A percentile compares a stretch with the other conserved stretches of the same genome.
phyloP scores from a whole-genome alignment of 2,888 invertebrate genomes.

The Melanchra persicariae region DNA sequence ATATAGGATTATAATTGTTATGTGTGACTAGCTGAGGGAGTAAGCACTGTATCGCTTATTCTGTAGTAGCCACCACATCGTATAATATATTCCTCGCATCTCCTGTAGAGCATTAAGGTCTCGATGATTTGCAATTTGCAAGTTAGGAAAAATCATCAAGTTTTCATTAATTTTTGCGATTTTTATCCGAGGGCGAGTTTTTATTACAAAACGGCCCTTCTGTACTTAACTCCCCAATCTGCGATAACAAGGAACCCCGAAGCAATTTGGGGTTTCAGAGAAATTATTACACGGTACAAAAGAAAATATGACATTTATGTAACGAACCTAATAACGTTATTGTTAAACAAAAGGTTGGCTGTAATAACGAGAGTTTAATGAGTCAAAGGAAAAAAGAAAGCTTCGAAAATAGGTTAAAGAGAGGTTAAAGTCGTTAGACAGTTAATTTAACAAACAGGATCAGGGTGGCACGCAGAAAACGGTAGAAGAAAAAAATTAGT shows the following conservation, averaged over 20 bases:
- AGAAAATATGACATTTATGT: constrained; percentile 58
- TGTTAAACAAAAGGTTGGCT: constrained; percentile 46
- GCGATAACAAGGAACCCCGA: constrained; percentile 28
- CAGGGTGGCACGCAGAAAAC: constrained; percentile 22
- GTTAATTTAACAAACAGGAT: constrained; percentile 53
- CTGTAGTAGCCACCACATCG: not conserved
- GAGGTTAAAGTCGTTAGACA: constrained; percentile 46
- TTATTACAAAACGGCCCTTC: constrained; percentile 24
- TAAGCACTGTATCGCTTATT: not conserved
- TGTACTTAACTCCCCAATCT: constrained; percentile 14
- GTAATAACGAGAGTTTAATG: constrained; percentile 59
- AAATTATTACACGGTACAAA: constrained; percentile 55
- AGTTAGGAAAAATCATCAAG: not conserved
- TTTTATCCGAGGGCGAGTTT: not conserved
- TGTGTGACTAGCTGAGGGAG: not conserved
- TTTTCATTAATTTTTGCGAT: not conserved
- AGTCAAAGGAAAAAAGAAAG: constrained; percentile 45
- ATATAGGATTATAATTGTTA: not conserved
- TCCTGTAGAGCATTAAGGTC: not conserved
- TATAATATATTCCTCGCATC: not conserved
- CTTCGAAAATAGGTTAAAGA: constrained; percentile 46
- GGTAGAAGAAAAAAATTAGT: constrained; percentile 36
- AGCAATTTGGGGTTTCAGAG: constrained; percentile 43
- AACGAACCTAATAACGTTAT: constrained; percentile 52
- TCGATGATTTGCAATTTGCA: too few relatives aligned